Evolutionary conservation across 2,797 vertebrate genomes (phyloP).

Genomic region (Neosilurus hyrtlii): DNA sequence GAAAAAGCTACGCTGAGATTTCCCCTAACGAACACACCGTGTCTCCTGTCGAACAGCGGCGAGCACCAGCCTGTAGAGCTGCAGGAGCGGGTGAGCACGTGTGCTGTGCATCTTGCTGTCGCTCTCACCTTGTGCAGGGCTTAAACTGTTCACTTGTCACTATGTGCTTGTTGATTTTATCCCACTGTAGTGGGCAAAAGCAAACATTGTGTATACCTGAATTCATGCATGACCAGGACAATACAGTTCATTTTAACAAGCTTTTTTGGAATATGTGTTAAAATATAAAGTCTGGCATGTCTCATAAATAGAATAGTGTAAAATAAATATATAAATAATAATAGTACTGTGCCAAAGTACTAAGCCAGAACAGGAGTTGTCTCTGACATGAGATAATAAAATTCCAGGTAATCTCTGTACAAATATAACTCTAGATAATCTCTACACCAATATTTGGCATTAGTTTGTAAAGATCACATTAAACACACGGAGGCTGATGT

Average conservation of each 20-base stretch:
- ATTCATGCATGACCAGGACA: neutral
- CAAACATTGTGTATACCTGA: conserved; percentile 28
- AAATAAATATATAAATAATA: neutral
- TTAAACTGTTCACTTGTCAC: conserved; percentile 5
- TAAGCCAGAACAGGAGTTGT: conserved; percentile 13
- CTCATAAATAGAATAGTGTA: neutral
- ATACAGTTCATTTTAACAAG: neutral
- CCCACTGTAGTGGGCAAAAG: conserved; percentile 14
- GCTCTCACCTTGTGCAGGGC: conserved; percentile 3
- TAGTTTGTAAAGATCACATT: conserved; percentile 54
- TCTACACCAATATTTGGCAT: conserved; percentile 53
- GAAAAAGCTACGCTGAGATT: conserved; percentile 29
- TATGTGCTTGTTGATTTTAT: conserved; percentile 35
- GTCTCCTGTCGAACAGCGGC: conserved; percentile 19
- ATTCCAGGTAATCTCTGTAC: conserved; percentile 48
- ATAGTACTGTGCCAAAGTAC: conserved; percentile 4
- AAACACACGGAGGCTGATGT: conserved; percentile 40
- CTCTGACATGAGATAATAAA: conserved; percentile 44
- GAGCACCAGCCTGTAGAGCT: conserved; percentile 12
- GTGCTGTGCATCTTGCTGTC: neutral
- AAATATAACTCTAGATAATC: conserved; percentile 52
- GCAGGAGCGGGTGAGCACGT: neutral
- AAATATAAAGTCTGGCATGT: neutral
- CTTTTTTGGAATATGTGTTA: neutral
- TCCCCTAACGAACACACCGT: conserved; percentile 40